Percentiles rank a stretch among this genome's conserved stretches.
phyloP scores from a whole-genome alignment of 2,888 invertebrate species.

The Andrena marginata region DNA sequence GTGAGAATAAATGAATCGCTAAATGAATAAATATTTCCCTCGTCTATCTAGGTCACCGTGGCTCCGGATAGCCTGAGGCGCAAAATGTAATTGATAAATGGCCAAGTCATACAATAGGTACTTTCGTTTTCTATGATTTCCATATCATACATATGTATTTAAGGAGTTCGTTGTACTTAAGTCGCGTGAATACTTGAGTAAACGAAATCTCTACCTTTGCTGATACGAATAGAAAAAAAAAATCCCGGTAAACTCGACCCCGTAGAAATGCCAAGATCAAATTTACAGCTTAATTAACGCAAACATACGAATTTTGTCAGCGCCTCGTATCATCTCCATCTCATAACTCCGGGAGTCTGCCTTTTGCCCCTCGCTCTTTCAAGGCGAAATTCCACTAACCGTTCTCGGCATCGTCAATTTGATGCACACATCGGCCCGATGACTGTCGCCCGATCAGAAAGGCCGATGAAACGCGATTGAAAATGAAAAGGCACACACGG shows the following conservation, averaged over 20 bases:
- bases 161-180: neutral
- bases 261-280: neutral
- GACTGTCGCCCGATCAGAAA: slow-evolving; percentile 45
- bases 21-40: too few species aligned
- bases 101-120: neutral
- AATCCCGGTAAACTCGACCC: too few species aligned
- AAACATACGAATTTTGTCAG: neutral
- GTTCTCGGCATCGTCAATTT: neutral
- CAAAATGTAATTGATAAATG: neutral
- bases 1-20: too few species aligned
- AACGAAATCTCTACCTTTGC: neutral
- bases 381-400: slow-evolving; percentile 3
- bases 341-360: neutral
- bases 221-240: neutral
- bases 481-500: slow-evolving; percentile 8
- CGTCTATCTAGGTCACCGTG: too few species aligned
- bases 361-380: neutral
- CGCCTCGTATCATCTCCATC: neutral
- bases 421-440: too few species aligned
- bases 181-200: neutral
- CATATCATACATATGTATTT: neutral
- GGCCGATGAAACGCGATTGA: slow-evolving; percentile 57
- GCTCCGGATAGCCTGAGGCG: too few species aligned
- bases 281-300: neutral
- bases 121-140: slow-evolving; percentile 3